A percentile compares a stretch with the other conserved stretches of the same genome.
Evolutionary conservation across 2,113 vertebrate genomes (phyloP).

Genomic region (Neotoma lepida): DNA sequence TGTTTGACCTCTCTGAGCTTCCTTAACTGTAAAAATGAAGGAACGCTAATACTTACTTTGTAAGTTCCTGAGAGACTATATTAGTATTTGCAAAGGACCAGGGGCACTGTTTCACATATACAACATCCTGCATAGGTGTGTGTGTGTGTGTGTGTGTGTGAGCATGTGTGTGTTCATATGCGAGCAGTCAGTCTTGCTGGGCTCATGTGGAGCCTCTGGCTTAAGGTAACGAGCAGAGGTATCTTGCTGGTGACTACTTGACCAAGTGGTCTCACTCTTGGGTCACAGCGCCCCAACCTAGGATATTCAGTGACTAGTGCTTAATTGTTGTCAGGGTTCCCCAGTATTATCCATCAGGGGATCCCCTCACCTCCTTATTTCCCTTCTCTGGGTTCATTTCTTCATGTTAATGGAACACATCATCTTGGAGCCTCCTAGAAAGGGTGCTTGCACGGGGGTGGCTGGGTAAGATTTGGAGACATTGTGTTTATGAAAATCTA

Average conservation of each 20-base stretch:
- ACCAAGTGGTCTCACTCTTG: not conserved
- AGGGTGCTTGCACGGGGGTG: not conserved
- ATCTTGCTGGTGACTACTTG: not conserved
- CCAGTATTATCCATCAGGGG: not conserved
- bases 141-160: not conserved
- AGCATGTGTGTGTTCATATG: fast-evolving
- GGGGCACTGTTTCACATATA: not conserved
- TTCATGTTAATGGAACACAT: not conserved
- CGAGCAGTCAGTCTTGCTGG: not conserved
- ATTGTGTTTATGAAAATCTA: not conserved
- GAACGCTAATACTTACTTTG: not conserved
- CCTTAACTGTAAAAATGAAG: not conserved
- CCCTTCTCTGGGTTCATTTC: not conserved
- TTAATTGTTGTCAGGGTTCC: not conserved
- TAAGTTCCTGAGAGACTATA: not conserved
- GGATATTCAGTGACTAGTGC: not conserved
- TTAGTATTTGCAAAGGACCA: not conserved
- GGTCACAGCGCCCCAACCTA: not conserved
- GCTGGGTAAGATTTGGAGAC: not conserved
- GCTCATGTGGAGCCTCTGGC: not conserved
- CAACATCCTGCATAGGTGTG: not conserved
- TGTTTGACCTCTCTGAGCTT: not conserved
- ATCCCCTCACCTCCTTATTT: not conserved
- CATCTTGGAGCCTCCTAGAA: not conserved
- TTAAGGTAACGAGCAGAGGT: not conserved